phyloP scores from a whole-genome alignment of 2,113 vertebrate genomes.

The Pachycephala philippinensis region DNA sequence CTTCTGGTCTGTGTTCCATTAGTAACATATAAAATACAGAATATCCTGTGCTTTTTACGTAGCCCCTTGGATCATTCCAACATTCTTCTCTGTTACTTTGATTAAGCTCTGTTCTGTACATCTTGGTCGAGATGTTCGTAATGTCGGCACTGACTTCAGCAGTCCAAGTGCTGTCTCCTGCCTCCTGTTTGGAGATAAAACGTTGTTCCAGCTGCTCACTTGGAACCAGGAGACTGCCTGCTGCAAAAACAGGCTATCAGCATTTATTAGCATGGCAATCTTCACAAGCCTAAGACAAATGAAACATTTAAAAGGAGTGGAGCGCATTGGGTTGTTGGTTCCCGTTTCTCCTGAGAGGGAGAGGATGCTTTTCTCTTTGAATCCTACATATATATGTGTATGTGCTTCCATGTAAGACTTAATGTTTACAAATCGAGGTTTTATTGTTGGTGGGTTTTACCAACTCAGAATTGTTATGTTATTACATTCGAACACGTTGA shows the following conservation, averaged over 20 bases:
- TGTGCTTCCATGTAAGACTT: not conserved
- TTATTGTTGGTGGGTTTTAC: not conserved
- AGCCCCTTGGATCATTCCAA: not conserved
- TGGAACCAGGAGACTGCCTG: conserved; percentile 23
- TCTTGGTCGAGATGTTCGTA: not conserved
- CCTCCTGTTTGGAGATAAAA: not conserved
- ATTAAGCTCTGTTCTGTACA: not conserved
- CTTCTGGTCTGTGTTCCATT: not conserved
- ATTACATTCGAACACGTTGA: not conserved
- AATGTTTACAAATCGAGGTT: not conserved
- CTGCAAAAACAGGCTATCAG: not conserved
- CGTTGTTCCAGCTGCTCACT: not conserved
- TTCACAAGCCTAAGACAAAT: conserved; percentile 1
- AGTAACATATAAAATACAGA: not conserved
- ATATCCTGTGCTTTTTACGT: not conserved
- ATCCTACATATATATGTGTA: fast-evolving
- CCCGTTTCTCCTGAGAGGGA: fast-evolving
- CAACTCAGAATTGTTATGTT: not conserved
- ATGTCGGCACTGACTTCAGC: not conserved
- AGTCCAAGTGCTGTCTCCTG: not conserved
- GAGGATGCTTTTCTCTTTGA: not conserved
- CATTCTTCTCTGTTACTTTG: not conserved
- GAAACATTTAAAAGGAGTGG: conserved; percentile 1
- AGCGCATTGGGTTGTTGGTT: not conserved
- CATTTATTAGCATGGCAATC: conserved; percentile 3